These are phyloP conservation scores for Phataginus tetradactyla DNA, from an alignment of 2,797 vertebrate species.

Conservation along the genomic window DNA sequence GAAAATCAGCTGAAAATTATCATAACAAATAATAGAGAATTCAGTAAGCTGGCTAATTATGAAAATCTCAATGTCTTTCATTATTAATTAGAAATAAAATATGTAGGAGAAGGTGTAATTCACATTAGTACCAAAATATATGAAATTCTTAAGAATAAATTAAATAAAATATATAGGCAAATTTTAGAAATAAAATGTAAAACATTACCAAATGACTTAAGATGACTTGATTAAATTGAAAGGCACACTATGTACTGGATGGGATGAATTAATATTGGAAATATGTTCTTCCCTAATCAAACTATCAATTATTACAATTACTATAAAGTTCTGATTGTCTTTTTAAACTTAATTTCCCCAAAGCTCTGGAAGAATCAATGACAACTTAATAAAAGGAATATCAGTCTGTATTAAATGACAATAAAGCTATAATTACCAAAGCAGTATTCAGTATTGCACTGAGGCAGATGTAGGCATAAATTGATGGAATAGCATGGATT, in stretches of 20 bases:
- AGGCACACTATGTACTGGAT: not conserved
- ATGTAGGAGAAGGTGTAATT: not conserved
- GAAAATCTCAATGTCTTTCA: not conserved
- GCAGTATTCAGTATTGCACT: not conserved
- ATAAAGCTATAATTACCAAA: not conserved
- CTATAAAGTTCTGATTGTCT: not conserved
- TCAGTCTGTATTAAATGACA: not conserved
- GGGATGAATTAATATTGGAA: not conserved
- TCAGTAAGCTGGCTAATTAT: not conserved
- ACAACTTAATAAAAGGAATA: not conserved
- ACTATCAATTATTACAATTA: not conserved
- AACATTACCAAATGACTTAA: not conserved
- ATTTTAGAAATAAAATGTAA: slow-evolving; percentile 24
- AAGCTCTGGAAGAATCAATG: not conserved
- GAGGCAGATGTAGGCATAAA: not conserved
- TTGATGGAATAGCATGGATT: not conserved
- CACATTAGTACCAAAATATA: not conserved
- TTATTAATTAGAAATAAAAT: not conserved
- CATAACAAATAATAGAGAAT: not conserved
- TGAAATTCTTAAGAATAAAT: not conserved
- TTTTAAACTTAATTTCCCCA: not conserved
- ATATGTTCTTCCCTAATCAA: not conserved
- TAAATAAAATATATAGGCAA: not conserved
- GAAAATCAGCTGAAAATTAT: not conserved
- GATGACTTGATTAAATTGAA: not conserved